Evolutionary conservation across 2,113 vertebrate genomes (phyloP), one percentile per base, ranked within the genome.

Genomic region (Porphyrio hochstetteri): DNA sequence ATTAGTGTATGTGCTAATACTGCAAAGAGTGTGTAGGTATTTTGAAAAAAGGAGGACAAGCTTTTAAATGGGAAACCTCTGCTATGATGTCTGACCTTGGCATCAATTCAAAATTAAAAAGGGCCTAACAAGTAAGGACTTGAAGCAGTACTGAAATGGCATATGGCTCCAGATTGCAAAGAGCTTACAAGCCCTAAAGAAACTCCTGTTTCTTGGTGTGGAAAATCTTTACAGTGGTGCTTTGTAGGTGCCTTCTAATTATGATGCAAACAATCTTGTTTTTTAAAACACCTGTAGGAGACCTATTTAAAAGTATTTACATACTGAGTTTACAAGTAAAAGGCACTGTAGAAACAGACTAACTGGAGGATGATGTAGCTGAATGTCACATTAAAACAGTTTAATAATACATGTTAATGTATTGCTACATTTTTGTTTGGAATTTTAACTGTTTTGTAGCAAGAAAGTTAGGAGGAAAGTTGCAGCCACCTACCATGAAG

Each of bases 131-230:
- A 95, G 78, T 87, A 57, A 93, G 70, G 80, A 95, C 75, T 87
- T 88, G 75, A 93, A 95, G 84, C 84, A 78, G 35, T 85, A 81
- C 75, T 91, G 91, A 91, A 93, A 74, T 53, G 85, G 65, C 94
- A 91, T 96, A 97, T 96, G 93, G 94, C 90, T 95, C 82, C 95
- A 96, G 96, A 95, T 93, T 97, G 94, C 68, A 70, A 79, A 89
- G 69, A 71, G 76, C 77, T 96, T 86, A 59, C 46, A 85, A 94
- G 91, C 93, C 96, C 93, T 92, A 38, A 88, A 94, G 96, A 94
- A 95, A 72, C 40, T 90, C 77, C 69, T 69, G 88, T 86, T 96
- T 94, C 94, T 93, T 94, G 81, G 55, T 2, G 2, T 95, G 92
- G 93, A 96, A 97, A 93, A 94, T 78, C 31, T 93, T 92, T 79